Conservation (phyloP, 92 coral and sea anemone genomes). For the Phenganax marumi region DNA sequence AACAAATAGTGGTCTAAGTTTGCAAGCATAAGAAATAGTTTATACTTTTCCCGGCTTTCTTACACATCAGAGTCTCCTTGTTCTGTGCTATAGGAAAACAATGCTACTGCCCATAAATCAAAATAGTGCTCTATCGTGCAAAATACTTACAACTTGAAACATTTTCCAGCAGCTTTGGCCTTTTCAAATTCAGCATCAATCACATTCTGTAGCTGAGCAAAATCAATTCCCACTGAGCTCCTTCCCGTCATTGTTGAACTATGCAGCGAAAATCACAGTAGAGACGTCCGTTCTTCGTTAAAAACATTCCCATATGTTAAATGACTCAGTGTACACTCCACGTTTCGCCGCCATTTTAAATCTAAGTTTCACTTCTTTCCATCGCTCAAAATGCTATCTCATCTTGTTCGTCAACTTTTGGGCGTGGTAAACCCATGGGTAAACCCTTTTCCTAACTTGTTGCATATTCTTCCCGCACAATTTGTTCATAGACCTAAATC, state of each 20-base stretch:
- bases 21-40: no score
- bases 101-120: neutral
- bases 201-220: constrained; percentile 16
- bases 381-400: no score
- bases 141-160: constrained; percentile 4
- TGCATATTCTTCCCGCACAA: no score
- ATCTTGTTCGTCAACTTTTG: no score
- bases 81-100: neutral
- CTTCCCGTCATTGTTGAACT: constrained; percentile 1
- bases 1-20: no score
- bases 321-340: neutral
- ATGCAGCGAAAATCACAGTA: neutral
- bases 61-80: no score
- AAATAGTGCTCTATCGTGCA: neutral
- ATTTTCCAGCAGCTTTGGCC: constrained; percentile 6
- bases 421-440: no score
- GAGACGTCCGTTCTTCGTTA: no score
- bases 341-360: constrained; percentile 1
- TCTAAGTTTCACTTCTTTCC: no score
- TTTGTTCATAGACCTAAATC: no score
- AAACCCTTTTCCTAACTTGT: no score
- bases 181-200: constrained; percentile 26
- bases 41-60: no score
- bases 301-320: neutral
- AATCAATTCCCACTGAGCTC: constrained; percentile 9